phyloP scores from a whole-genome alignment of 2,888 invertebrate species.

The Himalopsyche tibetana region DNA sequence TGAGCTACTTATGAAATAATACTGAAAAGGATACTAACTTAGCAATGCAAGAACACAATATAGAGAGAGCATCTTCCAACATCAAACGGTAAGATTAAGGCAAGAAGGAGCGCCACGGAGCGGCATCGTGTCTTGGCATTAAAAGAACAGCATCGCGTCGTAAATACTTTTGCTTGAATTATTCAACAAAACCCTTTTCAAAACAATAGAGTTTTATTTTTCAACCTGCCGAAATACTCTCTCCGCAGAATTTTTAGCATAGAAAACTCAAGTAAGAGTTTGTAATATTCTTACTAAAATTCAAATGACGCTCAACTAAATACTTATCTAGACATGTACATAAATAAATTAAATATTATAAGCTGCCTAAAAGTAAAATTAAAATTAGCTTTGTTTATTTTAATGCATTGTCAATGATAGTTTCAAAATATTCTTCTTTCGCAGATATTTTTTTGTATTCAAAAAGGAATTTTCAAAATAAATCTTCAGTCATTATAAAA shows the following conservation, averaged over 20 bases:
- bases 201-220: constrained; percentile 46
- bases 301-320: background rate
- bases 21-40: background rate
- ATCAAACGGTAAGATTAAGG: background rate
- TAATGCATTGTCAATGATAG: no score
- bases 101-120: background rate
- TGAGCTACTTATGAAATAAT: background rate
- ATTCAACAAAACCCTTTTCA: constrained; percentile 46
- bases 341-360: background rate
- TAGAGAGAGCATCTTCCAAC: background rate
- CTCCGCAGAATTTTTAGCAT: background rate
- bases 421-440: background rate
- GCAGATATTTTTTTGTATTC: no score
- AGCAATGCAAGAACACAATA: background rate
- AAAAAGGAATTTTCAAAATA: no score
- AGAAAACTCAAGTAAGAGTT: background rate
- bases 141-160: constrained; percentile 36
- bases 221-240: constrained; percentile 10
- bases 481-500: no score
- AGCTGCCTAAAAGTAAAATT: background rate
- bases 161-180: constrained; percentile 38
- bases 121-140: background rate
- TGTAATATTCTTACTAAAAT: background rate
- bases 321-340: background rate
- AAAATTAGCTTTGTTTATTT: no score